Base-by-base conservation (phyloP, 2,888 invertebrate species). In the Ecdyonurus torrentis region DNA sequence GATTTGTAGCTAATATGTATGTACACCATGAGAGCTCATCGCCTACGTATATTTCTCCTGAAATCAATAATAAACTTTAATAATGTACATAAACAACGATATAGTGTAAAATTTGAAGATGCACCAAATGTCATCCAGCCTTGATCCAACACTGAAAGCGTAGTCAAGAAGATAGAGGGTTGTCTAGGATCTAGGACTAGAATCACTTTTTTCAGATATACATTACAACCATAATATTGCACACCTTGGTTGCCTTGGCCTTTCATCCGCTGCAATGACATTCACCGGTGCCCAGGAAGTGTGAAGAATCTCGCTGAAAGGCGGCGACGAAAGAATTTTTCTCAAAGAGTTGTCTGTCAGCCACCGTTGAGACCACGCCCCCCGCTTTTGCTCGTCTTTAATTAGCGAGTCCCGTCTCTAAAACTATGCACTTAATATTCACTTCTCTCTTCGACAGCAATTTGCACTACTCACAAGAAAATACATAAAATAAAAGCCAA, bases 201-300 rank as follows among this genome's bases (percentile, higher is more conserved):
- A n/a, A n/a, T n/a, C n/a, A n/a, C n/a, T n/a, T n/a, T n/a, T n/a
- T n/a, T n/a, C n/a, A n/a, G n/a, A n/a, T n/a, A n/a, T n/a, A n/a
- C n/a, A n/a, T n/a, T n/a, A n/a, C n/a, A n/a, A n/a, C n/a, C n/a
- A n/a, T n/a, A n/a, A n/a, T n/a, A n/a, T n/a, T n/a, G n/a, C n/a
- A n/a, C 81, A 86, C 86, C 86, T 85, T 85, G 86, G 79, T 86
- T 86, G 82, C 86, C 86, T 83, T 86, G 86, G 83, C 86, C 86
- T 86, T 87, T 87, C 85, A 87, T 86, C 84, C 86, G 87, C 87
- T 87, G 77, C 69, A 75, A 71, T 70, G 72, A 71, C 69, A 72
- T 73, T 72, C 70, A 71, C 72, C 23, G 50, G 55, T 55, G 55
- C 20, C 15, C 55, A 20, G 55, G 55, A 55, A 55, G 55, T 55